Conservation (phyloP, 2,888 invertebrate species). For the Cantharis rufa region DNA sequence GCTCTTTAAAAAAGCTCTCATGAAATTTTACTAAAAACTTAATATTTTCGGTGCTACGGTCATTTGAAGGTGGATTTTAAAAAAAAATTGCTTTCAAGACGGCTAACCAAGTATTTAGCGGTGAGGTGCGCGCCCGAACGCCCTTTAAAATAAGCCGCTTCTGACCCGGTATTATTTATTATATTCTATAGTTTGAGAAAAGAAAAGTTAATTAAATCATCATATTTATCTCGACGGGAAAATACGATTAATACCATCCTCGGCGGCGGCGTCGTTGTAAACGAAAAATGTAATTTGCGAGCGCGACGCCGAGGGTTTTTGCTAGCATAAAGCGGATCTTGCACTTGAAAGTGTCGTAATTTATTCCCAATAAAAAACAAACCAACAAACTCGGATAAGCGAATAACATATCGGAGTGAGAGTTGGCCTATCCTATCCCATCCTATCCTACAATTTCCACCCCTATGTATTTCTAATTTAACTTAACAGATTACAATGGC, state of each 20-base stretch:
- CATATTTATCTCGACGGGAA: neutral
- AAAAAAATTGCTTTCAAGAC: too few species aligned
- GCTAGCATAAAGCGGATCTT: constrained; percentile 19
- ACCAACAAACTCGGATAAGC: constrained; percentile 35
- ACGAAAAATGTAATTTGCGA: neutral
- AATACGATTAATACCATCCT: neutral
- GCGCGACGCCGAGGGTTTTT: constrained; percentile 6
- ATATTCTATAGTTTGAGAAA: neutral
- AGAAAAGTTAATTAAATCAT: neutral
- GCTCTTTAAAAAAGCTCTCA: too few species aligned
- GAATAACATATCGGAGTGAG: constrained; percentile 23
- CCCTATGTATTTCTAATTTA: constrained; percentile 33
- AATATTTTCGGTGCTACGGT: too few species aligned
- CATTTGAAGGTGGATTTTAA: too few species aligned
- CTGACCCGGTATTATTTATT: too few species aligned
- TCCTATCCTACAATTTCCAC: constrained; percentile 33
- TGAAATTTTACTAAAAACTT: too few species aligned
- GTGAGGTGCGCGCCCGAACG: too few species aligned
- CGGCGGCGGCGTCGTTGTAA: neutral
- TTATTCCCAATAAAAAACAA: constrained; percentile 44
- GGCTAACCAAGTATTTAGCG: too few species aligned
- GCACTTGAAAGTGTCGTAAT: constrained; percentile 42
- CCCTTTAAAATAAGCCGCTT: too few species aligned
- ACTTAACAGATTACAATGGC: constrained; percentile 19
- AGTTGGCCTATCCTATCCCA: constrained; percentile 34